These are phyloP conservation scores for Coremacera marginata DNA, from an alignment of 2,888 invertebrate genomes.

Conservation along the genomic window DNA sequence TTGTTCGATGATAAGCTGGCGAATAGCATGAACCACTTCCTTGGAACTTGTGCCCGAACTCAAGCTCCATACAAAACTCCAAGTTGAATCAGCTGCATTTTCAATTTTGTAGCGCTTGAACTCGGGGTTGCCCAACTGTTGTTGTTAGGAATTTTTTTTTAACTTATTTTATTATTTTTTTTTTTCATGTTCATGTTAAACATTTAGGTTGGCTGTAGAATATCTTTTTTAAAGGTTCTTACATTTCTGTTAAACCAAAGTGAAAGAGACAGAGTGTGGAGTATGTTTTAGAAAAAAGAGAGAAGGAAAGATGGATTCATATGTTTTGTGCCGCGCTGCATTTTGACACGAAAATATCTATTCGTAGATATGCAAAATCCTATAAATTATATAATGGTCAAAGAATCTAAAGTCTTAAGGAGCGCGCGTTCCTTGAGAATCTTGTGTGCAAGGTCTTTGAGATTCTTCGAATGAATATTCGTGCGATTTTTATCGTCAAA, in stretches of 20 bases:
- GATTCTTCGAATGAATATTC: conserved; percentile 65
- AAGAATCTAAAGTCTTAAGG: conserved; percentile 24
- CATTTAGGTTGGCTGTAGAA: conserved; percentile 24
- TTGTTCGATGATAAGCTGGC: conserved; percentile 66
- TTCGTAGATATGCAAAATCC: conserved; percentile 49
- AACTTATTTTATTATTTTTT: conserved; percentile 13
- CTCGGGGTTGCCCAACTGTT: conserved; percentile 58
- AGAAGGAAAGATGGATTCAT: conserved; percentile 25
- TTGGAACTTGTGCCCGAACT: conserved; percentile 58
- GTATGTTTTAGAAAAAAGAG: conserved; percentile 8
- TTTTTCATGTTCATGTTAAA: conserved; percentile 3
- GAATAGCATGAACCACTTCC: conserved; percentile 65
- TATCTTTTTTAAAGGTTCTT: not conserved
- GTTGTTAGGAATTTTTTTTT: conserved; percentile 43
- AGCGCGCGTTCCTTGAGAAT: not conserved
- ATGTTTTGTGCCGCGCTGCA: conserved; percentile 32
- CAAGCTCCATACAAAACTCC: not conserved
- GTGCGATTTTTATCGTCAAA: conserved; percentile 65
- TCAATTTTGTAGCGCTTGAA: conserved; percentile 50
- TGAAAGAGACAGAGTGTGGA: not conserved
- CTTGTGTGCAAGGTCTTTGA: conserved; percentile 54
- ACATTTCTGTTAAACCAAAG: not conserved
- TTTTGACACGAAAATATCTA: conserved; percentile 41
- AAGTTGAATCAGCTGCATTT: conserved; percentile 13
- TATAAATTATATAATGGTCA: conserved; percentile 48